A percentile compares a stretch with the other conserved stretches of the same genome.
Evolutionary conservation across 2,888 invertebrate species (phyloP).

Genomic region (Andrena marginata): DNA sequence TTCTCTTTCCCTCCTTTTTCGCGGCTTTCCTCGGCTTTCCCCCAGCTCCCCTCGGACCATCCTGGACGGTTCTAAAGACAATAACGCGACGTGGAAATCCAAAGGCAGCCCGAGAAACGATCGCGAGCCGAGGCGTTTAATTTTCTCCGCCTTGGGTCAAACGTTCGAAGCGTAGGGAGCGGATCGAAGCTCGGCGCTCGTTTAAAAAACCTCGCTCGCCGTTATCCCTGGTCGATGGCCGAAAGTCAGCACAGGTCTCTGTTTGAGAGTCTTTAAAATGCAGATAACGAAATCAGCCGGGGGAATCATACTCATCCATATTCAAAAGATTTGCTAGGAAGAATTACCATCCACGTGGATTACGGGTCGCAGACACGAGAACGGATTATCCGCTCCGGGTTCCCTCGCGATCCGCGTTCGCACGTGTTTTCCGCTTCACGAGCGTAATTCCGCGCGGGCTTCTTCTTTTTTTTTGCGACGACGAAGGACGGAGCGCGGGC

Average conservation of each 20-base stretch:
- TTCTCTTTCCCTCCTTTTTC: neutral
- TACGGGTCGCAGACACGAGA: constrained; percentile 32
- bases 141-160: too few relatives aligned
- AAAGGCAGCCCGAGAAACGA: neutral
- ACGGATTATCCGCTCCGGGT: constrained; percentile 29
- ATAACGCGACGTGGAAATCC: constrained; percentile 1
- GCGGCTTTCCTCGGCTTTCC: neutral
- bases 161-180: too few relatives aligned
- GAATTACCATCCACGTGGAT: constrained; percentile 33
- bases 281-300: constrained; percentile 27
- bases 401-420: neutral
- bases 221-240: neutral
- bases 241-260: neutral
- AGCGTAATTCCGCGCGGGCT: neutral
- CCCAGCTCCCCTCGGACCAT: neutral
- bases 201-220: too few relatives aligned
- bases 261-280: constrained; percentile 20
- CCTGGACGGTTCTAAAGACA: neutral
- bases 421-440: neutral
- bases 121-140: neutral
- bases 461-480: too few relatives aligned
- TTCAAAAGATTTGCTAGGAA: constrained; percentile 34
- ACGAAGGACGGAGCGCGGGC: neutral
- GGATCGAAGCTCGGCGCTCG: too few relatives aligned
- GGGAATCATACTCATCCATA: constrained; percentile 51